Conservation (phyloP, 2,888 invertebrate genomes). For the Thecophora atra region DNA sequence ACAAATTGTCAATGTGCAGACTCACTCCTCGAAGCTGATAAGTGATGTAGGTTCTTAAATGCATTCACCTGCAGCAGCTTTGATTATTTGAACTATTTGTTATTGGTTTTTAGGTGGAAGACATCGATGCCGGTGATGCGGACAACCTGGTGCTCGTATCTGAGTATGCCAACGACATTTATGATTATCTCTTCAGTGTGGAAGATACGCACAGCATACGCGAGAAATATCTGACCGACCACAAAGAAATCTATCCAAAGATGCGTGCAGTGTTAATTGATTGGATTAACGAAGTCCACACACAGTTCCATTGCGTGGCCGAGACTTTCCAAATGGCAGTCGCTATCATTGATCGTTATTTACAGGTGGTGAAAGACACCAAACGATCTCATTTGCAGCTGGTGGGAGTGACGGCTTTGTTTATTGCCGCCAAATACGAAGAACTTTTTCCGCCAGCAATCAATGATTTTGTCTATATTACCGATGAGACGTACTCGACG, state of each 20-base stretch:
- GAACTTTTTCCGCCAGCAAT: conserved; percentile 91
- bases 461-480: conserved; percentile 88
- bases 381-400: conserved; percentile 81
- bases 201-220: conserved; percentile 77
- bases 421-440: conserved; percentile 94
- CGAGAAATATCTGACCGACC: conserved; percentile 74
- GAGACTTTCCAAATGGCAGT: conserved; percentile 93
- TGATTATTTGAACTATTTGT: background rate
- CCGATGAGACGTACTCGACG: conserved; percentile 85
- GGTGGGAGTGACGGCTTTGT: conserved; percentile 88
- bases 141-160: conserved; percentile 82
- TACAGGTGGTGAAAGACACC: conserved; percentile 71
- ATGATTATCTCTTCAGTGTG: conserved; percentile 79
- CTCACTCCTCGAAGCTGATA: conserved; percentile 53
- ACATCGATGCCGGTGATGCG: conserved; percentile 80
- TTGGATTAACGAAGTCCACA: conserved; percentile 93
- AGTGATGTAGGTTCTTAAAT: conserved; percentile 43
- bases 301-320: conserved; percentile 82
- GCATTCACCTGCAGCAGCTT: background rate
- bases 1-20: conserved; percentile 46
- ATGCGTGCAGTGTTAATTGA: conserved; percentile 92
- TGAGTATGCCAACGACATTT: conserved; percentile 90
- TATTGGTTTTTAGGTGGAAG: conserved; percentile 67
- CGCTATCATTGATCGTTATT: conserved; percentile 87
- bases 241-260: conserved; percentile 75